phyloP scores from a whole-genome alignment of 2,113 vertebrate species.

The Acanthochromis polyacanthus region DNA sequence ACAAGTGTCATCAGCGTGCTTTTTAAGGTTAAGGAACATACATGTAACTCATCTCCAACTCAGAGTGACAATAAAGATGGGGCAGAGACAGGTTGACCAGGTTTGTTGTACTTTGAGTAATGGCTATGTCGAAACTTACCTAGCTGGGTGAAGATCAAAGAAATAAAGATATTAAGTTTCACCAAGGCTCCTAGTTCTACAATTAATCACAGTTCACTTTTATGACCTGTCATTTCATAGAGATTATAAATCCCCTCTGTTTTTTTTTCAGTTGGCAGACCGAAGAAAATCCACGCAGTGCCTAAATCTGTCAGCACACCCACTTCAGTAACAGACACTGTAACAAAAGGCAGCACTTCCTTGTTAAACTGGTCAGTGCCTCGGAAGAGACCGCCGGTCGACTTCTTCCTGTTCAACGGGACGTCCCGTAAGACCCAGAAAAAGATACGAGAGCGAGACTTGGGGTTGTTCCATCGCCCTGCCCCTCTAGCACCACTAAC shows the following conservation, averaged over 20 bases:
- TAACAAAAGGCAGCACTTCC: constrained; percentile 82
- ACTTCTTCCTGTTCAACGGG: constrained; percentile 94
- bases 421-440: constrained; percentile 87
- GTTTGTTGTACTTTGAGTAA: constrained; percentile 62
- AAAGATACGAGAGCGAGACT: constrained; percentile 84
- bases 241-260: constrained; percentile 38
- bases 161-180: constrained; percentile 63
- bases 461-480: constrained; percentile 84
- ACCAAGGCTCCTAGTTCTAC: constrained; percentile 38
- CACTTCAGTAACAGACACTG: constrained; percentile 67
- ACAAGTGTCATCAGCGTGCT: constrained; percentile 18
- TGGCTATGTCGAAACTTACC: constrained; percentile 59
- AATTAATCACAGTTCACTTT: constrained; percentile 56
- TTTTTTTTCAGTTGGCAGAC: constrained; percentile 83
- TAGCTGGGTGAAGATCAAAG: constrained; percentile 54
- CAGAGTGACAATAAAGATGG: constrained; percentile 25
- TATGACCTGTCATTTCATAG: constrained; percentile 40
- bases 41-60: constrained; percentile 46
- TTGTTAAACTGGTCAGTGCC: constrained; percentile 88
- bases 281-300: constrained; percentile 84
- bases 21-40: constrained; percentile 41
- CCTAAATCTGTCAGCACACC: constrained; percentile 73
- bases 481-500: constrained; percentile 70
- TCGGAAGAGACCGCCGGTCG: constrained; percentile 87
- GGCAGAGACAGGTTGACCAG: constrained; percentile 63